Evolutionary conservation across 2,113 vertebrate genomes (phyloP).

Genomic region (Eublepharis macularius): DNA sequence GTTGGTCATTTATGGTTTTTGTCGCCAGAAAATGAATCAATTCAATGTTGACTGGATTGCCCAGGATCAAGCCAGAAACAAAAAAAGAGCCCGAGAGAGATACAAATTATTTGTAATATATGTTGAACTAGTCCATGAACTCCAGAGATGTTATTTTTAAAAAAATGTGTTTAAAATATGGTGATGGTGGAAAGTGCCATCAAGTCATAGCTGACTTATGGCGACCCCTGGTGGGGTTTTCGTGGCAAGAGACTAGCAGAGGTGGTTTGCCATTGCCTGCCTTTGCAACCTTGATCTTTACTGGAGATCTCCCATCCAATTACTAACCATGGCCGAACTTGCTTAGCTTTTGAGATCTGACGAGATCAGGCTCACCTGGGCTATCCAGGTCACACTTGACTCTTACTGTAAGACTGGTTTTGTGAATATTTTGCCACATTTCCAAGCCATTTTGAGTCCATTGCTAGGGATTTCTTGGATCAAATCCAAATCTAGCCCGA

Average conservation of each 20-base stretch:
- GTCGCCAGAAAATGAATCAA: background rate
- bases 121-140: background rate
- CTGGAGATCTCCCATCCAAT: no score
- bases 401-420: background rate
- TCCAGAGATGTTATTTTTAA: background rate
- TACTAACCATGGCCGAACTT: no score
- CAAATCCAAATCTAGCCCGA: background rate
- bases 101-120: background rate
- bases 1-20: background rate
- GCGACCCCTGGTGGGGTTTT: no score
- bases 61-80: background rate
- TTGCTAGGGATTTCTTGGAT: background rate
- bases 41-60: background rate
- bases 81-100: background rate
- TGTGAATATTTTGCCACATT: background rate
- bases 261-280: no score
- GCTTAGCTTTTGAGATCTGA: no score
- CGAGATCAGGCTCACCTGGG: no score
- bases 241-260: no score
- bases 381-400: no score
- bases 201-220: no score
- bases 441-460: background rate
- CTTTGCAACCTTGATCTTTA: no score
- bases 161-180: background rate
- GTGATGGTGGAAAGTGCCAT: no score